Evolutionary conservation across 1,140 invertebrate genomes (phyloP).

Genomic region (Dufourea novaeangliae): DNA sequence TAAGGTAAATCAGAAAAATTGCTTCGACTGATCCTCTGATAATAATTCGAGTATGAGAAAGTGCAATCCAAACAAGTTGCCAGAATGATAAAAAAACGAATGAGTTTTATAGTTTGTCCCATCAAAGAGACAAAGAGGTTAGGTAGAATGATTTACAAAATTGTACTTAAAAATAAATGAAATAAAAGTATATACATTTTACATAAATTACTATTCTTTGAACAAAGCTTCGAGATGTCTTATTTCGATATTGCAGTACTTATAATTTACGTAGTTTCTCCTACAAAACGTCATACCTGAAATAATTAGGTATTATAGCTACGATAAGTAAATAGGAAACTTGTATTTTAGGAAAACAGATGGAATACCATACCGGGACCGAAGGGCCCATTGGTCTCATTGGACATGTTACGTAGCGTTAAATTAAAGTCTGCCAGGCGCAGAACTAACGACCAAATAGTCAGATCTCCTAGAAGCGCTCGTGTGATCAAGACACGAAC

Average conservation of each 20-base stretch:
- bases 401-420: constrained; percentile 75
- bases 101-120: too few species aligned
- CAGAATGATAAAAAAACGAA: too few species aligned
- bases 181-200: too few species aligned
- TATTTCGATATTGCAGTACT: too few species aligned
- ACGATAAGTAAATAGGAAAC: too few species aligned
- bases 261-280: too few species aligned
- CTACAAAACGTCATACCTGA: neutral
- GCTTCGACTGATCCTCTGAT: neutral
- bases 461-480: constrained; percentile 65
- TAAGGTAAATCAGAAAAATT: constrained; percentile 57
- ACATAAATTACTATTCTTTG: too few species aligned
- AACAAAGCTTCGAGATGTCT: too few species aligned
- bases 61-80: too few species aligned
- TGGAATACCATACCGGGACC: constrained; percentile 56
- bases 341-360: constrained; percentile 65
- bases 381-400: constrained; percentile 66
- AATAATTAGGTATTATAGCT: neutral
- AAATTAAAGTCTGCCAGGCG: constrained; percentile 72
- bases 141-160: too few species aligned
- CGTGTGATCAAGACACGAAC: constrained; percentile 54
- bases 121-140: too few species aligned
- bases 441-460: constrained; percentile 50
- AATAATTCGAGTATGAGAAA: neutral
- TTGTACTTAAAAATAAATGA: too few species aligned